phyloP scores from a whole-genome alignment of 2,797 vertebrate species.

The Urophycis tenuis region DNA sequence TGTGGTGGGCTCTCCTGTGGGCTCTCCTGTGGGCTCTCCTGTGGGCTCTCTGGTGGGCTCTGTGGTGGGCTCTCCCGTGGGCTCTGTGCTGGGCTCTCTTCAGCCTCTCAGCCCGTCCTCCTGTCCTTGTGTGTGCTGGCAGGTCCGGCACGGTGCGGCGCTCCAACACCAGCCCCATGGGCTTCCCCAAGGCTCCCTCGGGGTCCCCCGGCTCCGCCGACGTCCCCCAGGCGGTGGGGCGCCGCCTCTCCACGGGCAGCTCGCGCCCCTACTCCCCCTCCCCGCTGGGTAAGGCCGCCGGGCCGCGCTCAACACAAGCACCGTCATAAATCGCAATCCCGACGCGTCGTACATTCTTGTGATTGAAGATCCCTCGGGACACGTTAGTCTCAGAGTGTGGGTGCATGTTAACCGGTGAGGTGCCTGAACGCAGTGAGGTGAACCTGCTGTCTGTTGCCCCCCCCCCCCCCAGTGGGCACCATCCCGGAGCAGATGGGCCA shows the following conservation, averaged over 20 bases:
- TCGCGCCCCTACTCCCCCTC: constrained; percentile 92
- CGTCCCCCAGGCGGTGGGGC: constrained; percentile 68
- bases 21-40: too few relatives aligned
- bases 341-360: too few relatives aligned
- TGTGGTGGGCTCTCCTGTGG: too few relatives aligned
- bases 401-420: too few relatives aligned
- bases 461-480: constrained; percentile 85
- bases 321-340: too few relatives aligned
- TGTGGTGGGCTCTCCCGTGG: too few relatives aligned
- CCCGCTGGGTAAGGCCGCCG: constrained; percentile 77
- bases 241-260: constrained; percentile 86
- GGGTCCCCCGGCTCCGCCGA: constrained; percentile 82
- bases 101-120: constrained; percentile 11
- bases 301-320: not conserved
- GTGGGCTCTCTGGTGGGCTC: too few relatives aligned
- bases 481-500: constrained; percentile 91
- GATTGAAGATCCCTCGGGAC: too few relatives aligned
- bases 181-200: constrained; percentile 83
- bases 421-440: not conserved
- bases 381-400: too few relatives aligned
- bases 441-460: not conserved
- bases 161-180: constrained; percentile 95
- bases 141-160: constrained; percentile 87
- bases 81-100: not conserved
- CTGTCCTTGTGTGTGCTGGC: constrained; percentile 14